These are phyloP conservation scores for Hippasteria phrygiana DNA, from an alignment of 53 echinoderm and acorn worm species.

Conservation along the genomic window DNA sequence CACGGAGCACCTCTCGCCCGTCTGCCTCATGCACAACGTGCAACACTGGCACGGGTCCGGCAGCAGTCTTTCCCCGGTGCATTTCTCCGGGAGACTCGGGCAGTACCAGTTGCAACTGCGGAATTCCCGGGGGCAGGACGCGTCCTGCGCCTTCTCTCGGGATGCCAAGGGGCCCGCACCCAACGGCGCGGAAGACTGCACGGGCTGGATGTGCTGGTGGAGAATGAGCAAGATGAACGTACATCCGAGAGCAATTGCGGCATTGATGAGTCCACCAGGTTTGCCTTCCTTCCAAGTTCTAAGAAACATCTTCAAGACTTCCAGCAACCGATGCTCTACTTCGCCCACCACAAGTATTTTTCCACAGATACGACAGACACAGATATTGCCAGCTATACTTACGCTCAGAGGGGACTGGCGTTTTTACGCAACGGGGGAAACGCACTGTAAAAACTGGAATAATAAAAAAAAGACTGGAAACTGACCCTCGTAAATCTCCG, in stretches of 20 bases:
- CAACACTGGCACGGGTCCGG: conserved; percentile 88
- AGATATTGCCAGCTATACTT: too few relatives aligned
- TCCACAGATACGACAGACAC: too few relatives aligned
- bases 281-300: neutral
- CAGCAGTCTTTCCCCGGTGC: conserved; percentile 74
- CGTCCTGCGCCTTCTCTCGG: conserved; percentile 40
- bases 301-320: neutral
- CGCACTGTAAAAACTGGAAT: too few relatives aligned
- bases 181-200: neutral
- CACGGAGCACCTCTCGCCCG: conserved; percentile 80
- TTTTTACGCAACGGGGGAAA: too few relatives aligned
- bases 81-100: conserved; percentile 72
- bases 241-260: neutral
- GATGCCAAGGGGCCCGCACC: neutral
- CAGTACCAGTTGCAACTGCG: conserved; percentile 84
- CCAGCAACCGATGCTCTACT: too few relatives aligned
- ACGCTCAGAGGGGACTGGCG: too few relatives aligned
- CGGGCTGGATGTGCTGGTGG: neutral
- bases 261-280: neutral
- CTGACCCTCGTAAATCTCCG: too few relatives aligned
- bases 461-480: too few relatives aligned
- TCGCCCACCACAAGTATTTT: too few relatives aligned
- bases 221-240: neutral
- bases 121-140: conserved; percentile 76
- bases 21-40: conserved; percentile 87